Evolutionary conservation across 2,113 vertebrate genomes (phyloP).

Genomic region (Albula goreensis): DNA sequence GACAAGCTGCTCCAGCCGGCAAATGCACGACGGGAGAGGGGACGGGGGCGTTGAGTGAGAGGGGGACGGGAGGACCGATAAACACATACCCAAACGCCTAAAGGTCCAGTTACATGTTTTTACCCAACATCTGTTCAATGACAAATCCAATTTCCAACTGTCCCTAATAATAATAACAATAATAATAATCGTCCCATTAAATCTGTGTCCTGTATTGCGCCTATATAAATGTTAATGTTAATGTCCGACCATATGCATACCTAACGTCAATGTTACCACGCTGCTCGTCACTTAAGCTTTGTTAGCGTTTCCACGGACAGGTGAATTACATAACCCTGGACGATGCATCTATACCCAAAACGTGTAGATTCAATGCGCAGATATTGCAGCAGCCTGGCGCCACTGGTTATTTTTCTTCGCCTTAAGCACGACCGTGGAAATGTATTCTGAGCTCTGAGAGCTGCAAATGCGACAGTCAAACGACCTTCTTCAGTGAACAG

Average conservation of each 20-base stretch:
- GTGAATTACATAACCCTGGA: neutral
- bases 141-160: neutral
- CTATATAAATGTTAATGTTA: neutral
- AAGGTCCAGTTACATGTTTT: neutral
- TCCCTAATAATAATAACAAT: neutral
- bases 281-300: too few relatives aligned
- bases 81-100: neutral
- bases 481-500: conserved; percentile 21
- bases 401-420: neutral
- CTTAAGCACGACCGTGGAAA: neutral
- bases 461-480: conserved; percentile 17
- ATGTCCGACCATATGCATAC: neutral
- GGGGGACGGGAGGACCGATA: neutral
- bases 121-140: neutral
- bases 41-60: conserved; percentile 2
- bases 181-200: neutral
- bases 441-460: neutral
- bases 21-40: neutral
- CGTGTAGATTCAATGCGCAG: conserved; percentile 4
- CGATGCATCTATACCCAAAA: neutral
- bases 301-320: neutral
- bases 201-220: neutral
- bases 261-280: neutral
- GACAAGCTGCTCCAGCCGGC: neutral
- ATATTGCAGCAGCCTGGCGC: conserved; percentile 3